phyloP scores from a whole-genome alignment of 2,797 vertebrate species.

The Heteromormyrus szaboi region DNA sequence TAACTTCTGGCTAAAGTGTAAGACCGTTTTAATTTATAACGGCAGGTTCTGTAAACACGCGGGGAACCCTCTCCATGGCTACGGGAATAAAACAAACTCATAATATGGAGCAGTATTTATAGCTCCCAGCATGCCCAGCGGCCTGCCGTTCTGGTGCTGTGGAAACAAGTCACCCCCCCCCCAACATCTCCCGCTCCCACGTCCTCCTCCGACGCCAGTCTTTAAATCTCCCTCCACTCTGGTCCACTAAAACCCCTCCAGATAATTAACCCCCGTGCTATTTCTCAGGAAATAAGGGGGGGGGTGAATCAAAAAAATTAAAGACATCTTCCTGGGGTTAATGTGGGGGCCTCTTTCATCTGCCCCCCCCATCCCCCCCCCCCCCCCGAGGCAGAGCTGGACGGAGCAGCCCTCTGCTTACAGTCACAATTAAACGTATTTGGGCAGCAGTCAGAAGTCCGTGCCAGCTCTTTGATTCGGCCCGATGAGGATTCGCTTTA shows the following conservation, averaged over 20 bases:
- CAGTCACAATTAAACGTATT: not conserved
- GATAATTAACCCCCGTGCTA: not conserved
- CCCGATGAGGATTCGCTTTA: not conserved
- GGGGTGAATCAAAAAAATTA: not conserved
- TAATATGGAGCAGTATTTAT: conserved; percentile 74
- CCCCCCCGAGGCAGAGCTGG: not conserved
- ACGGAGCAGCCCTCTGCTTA: not conserved
- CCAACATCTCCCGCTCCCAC: not conserved
- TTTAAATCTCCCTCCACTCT: not conserved
- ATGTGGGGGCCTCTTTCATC: conserved; percentile 16
- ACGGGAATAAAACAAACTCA: conserved; percentile 73
- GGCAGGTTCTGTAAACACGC: conserved; percentile 70
- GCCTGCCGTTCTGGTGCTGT: conserved; percentile 23
- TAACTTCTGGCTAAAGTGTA: conserved; percentile 61
- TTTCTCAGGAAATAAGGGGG: not conserved
- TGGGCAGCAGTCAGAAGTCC: not conserved
- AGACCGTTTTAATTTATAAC: conserved; percentile 72
- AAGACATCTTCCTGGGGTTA: not conserved
- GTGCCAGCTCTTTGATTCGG: not conserved
- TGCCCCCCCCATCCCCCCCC: not conserved
- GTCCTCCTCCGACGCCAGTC: not conserved
- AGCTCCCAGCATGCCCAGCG: conserved; percentile 51
- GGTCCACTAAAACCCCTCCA: not conserved
- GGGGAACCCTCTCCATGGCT: conserved; percentile 71
- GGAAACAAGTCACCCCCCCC: not conserved